Base-by-base conservation (phyloP, 2,888 invertebrate genomes). In the Clusia tigrina region DNA sequence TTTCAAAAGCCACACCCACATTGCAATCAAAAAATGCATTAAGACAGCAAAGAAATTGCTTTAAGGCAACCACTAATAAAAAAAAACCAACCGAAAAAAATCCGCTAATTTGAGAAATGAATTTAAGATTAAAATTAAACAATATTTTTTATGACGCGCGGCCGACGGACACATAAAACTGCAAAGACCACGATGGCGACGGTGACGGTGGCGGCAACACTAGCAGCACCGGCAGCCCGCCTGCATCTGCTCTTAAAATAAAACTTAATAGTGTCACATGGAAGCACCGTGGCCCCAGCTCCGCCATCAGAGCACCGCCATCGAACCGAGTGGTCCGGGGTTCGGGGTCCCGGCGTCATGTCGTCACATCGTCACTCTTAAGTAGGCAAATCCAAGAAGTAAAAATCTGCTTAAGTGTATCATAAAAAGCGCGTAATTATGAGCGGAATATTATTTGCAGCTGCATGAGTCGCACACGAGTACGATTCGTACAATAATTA, bases 341-440 rank as follows among this genome's bases (percentile, higher is more conserved):
- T n/a, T n/a, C n/a, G 12, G 9, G 42, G n/a, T 22, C 5, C 48
- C 48, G 48, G 48, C 48, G 20, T 48, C 48, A 48, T 48, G 48
- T 48, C 22, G 48, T 48, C 48, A 48, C 48, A 20, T 22, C 42
- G n/a, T 42, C 3, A 32, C 32, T 32, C 32, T 32, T 48, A 48
- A 48, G 48, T 48, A 48, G 48, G 48, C 48, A 48, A 48, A 48
- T 42, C 22, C 20, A 18, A 48, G 15, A 48, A 20, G 22, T 6
- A 42, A 42, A 48, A 48, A 48, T 20, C 48, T 48, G 22, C 48
- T 48, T 48, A 48, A 48, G 48, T 48, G 48, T 20, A 48, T 48
- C 48, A 48, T 48, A 48, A 66, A 71, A 70, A 69, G 66, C 70
- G 76, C 72, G 70, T 78, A 78, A 76, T 76, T 77, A 73, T 74